Evolutionary conservation across 2,888 invertebrate genomes (phyloP).

Genomic region (Hemistola chrysoprasaria): DNA sequence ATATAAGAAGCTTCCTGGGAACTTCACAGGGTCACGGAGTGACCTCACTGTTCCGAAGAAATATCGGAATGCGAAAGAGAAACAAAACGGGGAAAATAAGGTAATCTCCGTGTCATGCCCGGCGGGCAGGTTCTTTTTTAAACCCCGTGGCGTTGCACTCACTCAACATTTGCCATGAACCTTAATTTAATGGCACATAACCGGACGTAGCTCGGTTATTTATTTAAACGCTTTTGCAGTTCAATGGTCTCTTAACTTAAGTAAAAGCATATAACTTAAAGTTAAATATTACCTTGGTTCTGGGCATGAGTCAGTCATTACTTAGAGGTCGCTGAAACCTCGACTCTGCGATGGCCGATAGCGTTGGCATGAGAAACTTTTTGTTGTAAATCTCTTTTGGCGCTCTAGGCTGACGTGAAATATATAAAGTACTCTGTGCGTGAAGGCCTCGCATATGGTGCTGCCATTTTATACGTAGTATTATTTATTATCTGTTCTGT

Average conservation of each 20-base stretch:
- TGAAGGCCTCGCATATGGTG: background rate
- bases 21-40: no score
- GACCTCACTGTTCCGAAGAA: no score
- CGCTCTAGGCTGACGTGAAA: slow-evolving; percentile 26
- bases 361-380: slow-evolving; percentile 27
- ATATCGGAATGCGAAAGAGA: no score
- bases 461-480: background rate
- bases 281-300: slow-evolving; percentile 4
- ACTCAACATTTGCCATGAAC: background rate
- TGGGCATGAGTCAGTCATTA: slow-evolving; percentile 11
- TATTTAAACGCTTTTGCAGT: slow-evolving; percentile 8
- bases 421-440: no score
- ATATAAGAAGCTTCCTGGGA: no score
- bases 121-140: no score
- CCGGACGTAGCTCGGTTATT: no score
- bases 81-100: no score
- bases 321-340: slow-evolving; percentile 22
- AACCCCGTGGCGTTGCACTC: background rate
- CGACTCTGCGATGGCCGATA: slow-evolving; percentile 19
- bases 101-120: no score
- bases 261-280: slow-evolving; percentile 3
- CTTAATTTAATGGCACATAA: no score
- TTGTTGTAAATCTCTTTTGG: slow-evolving; percentile 27
- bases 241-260: slow-evolving; percentile 17
- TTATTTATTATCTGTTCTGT: background rate